phyloP scores from a whole-genome alignment of 1,140 invertebrate genomes.

The Pseudomyrmex sp. region DNA sequence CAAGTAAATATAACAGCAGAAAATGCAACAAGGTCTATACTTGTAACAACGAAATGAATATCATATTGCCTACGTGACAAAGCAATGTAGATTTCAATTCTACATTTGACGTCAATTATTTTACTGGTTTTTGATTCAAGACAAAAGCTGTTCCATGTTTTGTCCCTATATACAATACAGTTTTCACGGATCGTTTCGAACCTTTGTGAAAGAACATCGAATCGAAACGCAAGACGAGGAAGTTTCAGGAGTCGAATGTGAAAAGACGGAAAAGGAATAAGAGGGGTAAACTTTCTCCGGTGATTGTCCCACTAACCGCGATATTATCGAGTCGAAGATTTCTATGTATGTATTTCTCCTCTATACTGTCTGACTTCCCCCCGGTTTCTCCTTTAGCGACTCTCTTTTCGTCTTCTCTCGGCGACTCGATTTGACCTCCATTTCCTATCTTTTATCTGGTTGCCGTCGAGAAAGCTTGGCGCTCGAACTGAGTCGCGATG shows the following conservation, averaged over 20 bases:
- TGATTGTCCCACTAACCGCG: constrained; percentile 83
- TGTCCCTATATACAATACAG: background rate
- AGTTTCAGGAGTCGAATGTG: constrained; percentile 62
- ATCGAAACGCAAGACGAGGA: constrained; percentile 50
- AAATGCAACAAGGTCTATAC: constrained; percentile 22
- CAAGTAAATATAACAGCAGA: constrained; percentile 21
- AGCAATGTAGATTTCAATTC: constrained; percentile 12
- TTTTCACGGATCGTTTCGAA: constrained; percentile 50
- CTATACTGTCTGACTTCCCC: background rate
- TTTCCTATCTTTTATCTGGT: constrained; percentile 65
- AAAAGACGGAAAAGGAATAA: constrained; percentile 69
- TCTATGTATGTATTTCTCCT: constrained; percentile 66
- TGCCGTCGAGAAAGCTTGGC: constrained; percentile 16
- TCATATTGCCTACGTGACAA: constrained; percentile 19
- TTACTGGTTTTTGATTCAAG: background rate
- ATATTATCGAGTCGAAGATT: constrained; percentile 81
- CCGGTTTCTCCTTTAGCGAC: constrained; percentile 54
- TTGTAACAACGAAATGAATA: constrained; percentile 33
- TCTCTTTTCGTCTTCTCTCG: constrained; percentile 58
- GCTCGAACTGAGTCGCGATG: background rate
- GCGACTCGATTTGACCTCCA: constrained; percentile 59
- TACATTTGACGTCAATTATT: constrained; percentile 4
- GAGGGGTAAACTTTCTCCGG: constrained; percentile 82
- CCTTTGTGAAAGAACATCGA: constrained; percentile 67
- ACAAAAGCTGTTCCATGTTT: background rate